A percentile compares a stretch with the other conserved stretches of the same genome.
Evolutionary conservation across 1,140 invertebrate genomes (phyloP).

Genomic region (Ptiloglossa arizonensis): DNA sequence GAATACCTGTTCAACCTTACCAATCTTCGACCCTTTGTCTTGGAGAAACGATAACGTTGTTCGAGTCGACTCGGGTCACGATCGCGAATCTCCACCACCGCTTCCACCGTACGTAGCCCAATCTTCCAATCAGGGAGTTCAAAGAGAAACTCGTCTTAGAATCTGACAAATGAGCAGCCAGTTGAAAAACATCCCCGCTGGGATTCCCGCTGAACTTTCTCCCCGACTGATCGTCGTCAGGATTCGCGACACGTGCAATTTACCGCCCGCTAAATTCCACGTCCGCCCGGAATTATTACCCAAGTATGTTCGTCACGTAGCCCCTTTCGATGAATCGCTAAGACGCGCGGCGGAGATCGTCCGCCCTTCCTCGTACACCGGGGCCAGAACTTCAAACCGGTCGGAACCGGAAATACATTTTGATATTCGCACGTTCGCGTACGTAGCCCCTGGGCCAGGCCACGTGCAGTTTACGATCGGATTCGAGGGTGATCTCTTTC

Average conservation of each 20-base stretch:
- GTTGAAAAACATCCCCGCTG: background rate
- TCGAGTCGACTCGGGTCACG: background rate
- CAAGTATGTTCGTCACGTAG: constrained; percentile 23
- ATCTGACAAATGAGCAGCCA: background rate
- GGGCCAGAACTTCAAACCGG: background rate
- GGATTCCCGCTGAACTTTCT: background rate
- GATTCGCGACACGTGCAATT: constrained; percentile 30
- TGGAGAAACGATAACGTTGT: background rate
- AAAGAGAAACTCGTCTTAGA: background rate
- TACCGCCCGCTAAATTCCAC: background rate
- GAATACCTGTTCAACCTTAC: too few species aligned
- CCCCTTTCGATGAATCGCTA: constrained; percentile 13
- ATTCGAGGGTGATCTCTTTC: background rate
- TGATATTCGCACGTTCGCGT: constrained; percentile 8
- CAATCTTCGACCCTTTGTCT: background rate
- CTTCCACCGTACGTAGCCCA: background rate
- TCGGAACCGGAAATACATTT: background rate
- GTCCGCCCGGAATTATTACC: background rate
- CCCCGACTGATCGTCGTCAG: background rate
- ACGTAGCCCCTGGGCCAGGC: too few species aligned
- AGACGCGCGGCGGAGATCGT: constrained; percentile 4
- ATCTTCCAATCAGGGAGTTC: background rate
- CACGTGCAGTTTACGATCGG: constrained; percentile 24
- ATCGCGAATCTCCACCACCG: background rate
- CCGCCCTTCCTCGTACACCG: too few species aligned